Evolutionary conservation across 2,113 vertebrate genomes (phyloP), one percentile per base, ranked within the genome.

Genomic region (Pitta sordida): DNA sequence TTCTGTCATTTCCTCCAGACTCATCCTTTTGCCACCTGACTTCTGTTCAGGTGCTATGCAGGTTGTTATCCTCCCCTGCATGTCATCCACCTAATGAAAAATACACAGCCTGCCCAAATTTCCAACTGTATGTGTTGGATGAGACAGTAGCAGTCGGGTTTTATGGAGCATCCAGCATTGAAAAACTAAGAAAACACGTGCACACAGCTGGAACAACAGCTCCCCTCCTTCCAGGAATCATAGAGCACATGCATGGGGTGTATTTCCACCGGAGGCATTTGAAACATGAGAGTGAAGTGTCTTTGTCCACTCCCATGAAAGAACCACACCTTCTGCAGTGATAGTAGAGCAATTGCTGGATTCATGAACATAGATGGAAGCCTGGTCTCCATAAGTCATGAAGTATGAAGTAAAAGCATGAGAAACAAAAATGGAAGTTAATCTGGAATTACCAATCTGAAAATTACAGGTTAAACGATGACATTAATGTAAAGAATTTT

Each of bases 71-170:
- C 12, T 44, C 46, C 63, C 24, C 64, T 60, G 36, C 6, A 5
- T 58, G 41, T 49, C 32, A 53, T 16, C 37, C 17, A 19, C 20
- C 20, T 24, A 11, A 43, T 51, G 62, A 52, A 6, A 26, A 34
- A 43, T 43, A 27, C 11, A 9, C 3, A 76, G 27, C 36, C 62
- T 63, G 23, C 4, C n/a, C n/a, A n/a, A n/a, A n/a, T n/a, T n/a
- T n/a, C n/a, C n/a, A n/a, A n/a, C n/a, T n/a, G n/a, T 63, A 41
- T 37, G 27, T 1, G 0, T 64, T 60, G 60, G 26, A 39, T 2
- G 8, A 62, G 52, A 59, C 48, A 41, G 1, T 2, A 52, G 20
- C 5, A 2, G 2, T 32, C 15, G 7, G 51, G 7, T 80, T 37
- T 20, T 74, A 0, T 23, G 71, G 46, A 51, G 37, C 51, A 58